Evolutionary conservation across 2,888 invertebrate genomes (phyloP).

Genomic region (Lochmaea capreae): DNA sequence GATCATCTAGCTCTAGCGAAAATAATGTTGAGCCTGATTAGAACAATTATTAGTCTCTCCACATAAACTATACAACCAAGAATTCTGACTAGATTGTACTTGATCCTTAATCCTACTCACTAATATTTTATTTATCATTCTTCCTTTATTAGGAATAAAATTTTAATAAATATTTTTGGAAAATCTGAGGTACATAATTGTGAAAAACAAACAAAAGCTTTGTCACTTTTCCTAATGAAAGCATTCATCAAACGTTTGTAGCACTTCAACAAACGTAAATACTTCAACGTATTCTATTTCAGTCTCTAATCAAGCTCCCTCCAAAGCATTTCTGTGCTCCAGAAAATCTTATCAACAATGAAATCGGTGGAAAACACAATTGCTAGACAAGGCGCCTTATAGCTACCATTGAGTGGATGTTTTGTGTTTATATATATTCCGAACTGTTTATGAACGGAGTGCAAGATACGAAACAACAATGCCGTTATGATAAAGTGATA

Average conservation of each 20-base stretch:
- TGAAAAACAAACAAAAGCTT: background rate
- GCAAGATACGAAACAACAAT: slow-evolving; percentile 6
- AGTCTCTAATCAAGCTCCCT: slow-evolving; percentile 15
- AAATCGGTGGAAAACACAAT: slow-evolving; percentile 6
- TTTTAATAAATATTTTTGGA: no score
- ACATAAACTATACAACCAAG: no score
- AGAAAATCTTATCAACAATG: slow-evolving; percentile 17
- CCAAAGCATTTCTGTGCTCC: slow-evolving; percentile 11
- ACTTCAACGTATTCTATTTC: slow-evolving; percentile 1
- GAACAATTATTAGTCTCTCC: no score
- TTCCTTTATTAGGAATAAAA: no score
- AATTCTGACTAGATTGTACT: no score
- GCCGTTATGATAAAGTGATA: background rate
- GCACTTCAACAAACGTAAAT: background rate
- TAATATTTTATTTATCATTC: no score
- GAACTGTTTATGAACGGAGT: background rate
- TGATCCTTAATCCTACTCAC: no score
- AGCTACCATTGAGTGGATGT: slow-evolving; percentile 1
- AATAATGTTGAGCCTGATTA: no score
- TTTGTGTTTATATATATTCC: background rate
- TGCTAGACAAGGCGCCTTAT: slow-evolving; percentile 10
- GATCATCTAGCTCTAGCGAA: no score
- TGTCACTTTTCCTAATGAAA: background rate
- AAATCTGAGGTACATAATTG: background rate
- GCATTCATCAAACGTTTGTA: slow-evolving; percentile 11